A percentile compares a stretch with the other conserved stretches of the same genome.
phyloP scores from a whole-genome alignment of 2,888 invertebrate genomes.

The Drosophila glabriapex region DNA sequence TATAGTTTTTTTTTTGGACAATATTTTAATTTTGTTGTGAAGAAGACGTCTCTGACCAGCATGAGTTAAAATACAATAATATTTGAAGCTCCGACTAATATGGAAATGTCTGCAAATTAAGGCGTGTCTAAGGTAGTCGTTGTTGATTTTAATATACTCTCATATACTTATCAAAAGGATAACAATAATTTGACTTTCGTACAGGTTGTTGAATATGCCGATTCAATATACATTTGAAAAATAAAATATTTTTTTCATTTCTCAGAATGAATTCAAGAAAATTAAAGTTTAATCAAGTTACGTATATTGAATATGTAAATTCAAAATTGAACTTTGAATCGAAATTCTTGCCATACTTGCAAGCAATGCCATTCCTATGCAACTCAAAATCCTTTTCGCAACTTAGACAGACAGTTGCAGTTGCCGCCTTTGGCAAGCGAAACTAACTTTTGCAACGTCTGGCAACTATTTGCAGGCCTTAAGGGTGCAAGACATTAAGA shows the following conservation, averaged over 20 bases:
- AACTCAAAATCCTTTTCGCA: constrained; percentile 29
- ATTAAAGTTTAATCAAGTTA: not conserved
- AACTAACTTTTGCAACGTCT: constrained; percentile 49
- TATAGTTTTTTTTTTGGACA: not conserved
- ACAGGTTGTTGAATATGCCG: not conserved
- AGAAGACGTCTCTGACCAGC: not conserved
- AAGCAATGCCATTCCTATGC: not conserved
- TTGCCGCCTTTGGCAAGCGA: constrained; percentile 37
- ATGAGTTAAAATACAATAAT: not conserved
- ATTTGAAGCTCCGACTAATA: too few relatives aligned
- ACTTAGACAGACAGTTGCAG: constrained; percentile 32
- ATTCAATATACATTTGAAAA: not conserved
- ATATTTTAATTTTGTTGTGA: not conserved
- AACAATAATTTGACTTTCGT: not conserved
- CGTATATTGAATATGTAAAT: not conserved
- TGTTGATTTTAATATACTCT: not conserved
- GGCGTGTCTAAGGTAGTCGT: not conserved
- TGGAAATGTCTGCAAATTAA: not conserved
- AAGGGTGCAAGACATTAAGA: constrained; percentile 15
- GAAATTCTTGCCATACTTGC: not conserved
- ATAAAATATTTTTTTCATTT: not conserved
- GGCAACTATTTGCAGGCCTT: constrained; percentile 54
- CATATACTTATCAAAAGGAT: not conserved
- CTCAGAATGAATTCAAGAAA: not conserved
- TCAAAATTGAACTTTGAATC: not conserved